Base-by-base conservation (phyloP, 2,888 invertebrate species). In the Aradus depressus region DNA sequence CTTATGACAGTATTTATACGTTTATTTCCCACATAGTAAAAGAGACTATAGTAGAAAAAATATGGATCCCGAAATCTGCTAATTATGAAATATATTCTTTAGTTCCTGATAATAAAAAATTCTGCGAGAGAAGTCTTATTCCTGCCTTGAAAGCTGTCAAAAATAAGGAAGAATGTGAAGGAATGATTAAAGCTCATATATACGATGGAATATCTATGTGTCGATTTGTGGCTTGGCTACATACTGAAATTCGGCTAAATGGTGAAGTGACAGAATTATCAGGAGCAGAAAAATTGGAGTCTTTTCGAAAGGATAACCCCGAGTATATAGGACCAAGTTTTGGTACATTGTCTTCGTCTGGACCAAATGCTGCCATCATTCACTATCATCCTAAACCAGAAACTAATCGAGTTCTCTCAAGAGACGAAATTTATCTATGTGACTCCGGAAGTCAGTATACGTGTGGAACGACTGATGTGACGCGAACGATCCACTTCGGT, bases 401-500 rank as follows among this genome's bases (percentile, higher is more conserved):
- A 37, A 73, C 81, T 3, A 77, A 80, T 43, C 71, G 80, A 12
- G 71, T 72, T 8, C 80, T 96, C 16, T 79, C 75, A 12, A 70
- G 71, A 1, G 70, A 79, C n/a, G 83, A 87, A 58, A 70, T 96
- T 57, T 97, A 92, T 67, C 73, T 98, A 1, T 81, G 93, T 60
- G 98, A 98, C 67, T 95, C 96, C 1, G 88, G 88, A 0, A 86
- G 81, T 1, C 88, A 89, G 58, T 88, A 79, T 68, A 71, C 57
- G 22, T 90, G 92, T 66, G 95, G 95, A 12, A 95, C 95, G 0
- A 95, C 95, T 1, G 95, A 95, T 65, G 85, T 95, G 1, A 95
- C 95, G 0, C 73, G 96, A 52, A 95, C 95, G 0, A 68, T 78
- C 3, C 90, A 92, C 68, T 87, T 90, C 72, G 82, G 85, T 1